Base-by-base conservation (phyloP, 2,113 vertebrate genomes). In the Oryzias celebensis region DNA sequence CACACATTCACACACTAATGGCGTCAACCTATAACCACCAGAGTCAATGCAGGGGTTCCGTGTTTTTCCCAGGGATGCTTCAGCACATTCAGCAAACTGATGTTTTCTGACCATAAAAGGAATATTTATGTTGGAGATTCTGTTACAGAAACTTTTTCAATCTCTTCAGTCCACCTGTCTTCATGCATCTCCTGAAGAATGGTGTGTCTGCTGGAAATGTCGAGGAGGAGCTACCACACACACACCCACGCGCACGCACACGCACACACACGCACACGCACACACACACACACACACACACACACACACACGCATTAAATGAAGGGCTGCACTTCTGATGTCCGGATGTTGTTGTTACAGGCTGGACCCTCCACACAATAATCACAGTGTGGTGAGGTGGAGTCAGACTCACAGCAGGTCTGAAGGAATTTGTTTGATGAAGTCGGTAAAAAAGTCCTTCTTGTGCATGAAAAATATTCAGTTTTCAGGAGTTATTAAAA, bases 331-430 rank as follows among this genome's bases (percentile, higher is more conserved):
- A 48, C 26, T 26, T 3, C 26, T 26, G 41, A 62, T 15, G 48
- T 80, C 81, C 84, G 79, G 85, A 42, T 61, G 13, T 43, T 64
- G 36, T 82, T 80, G 77, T 23, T 65, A 62, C 65, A 72, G 41
- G 73, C 61, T 69, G 17, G 16, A 41, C 56, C 64, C 61, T 80
- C 46, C 45, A 43, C 74, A 79, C 78, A 77, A 43, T 75, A 68
- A 84, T 73, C 71, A 71, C 65, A 47, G 24, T 54, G 54, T 50
- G 59, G 46, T 62, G 24, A 78, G 53, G 58, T 52, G 65, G 71
- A 62, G 28, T 41, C 63, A 46, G 50, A 55, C 61, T 75, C 57
- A n/a, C 26, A 28, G 26, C 26, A 28, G 61, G 62, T 54, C 53
- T 67, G 17, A 54, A 69, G n/a, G 62, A 51, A 54, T 54, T 36